A percentile compares a stretch with the other conserved stretches of the same genome.
Evolutionary conservation across 2,113 vertebrate genomes (phyloP).

Genomic region (Cnemophilus loriae): DNA sequence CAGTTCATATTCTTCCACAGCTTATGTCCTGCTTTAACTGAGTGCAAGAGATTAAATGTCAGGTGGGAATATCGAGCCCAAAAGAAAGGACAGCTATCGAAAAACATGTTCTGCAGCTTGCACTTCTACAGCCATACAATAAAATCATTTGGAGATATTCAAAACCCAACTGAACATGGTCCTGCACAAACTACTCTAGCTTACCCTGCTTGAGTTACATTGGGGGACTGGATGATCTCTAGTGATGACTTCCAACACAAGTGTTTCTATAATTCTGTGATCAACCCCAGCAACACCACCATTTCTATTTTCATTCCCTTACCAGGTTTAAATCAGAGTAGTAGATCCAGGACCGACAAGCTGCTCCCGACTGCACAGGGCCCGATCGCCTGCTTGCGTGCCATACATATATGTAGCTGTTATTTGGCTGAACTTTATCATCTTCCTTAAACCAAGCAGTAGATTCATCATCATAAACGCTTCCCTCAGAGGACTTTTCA

Average conservation of each 20-base stretch:
- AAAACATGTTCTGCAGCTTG: background rate
- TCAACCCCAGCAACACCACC: background rate
- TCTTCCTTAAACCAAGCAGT: constrained; percentile 83
- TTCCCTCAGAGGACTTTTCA: constrained; percentile 85
- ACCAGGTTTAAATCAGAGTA: constrained; percentile 91
- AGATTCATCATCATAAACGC: constrained; percentile 83
- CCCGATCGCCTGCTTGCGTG: constrained; percentile 71
- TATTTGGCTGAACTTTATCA: constrained; percentile 79
- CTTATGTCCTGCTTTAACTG: background rate
- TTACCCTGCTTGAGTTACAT: background rate
- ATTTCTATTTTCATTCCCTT: constrained; percentile 41
- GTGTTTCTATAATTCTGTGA: background rate
- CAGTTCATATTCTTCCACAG: background rate
- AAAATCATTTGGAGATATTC: background rate
- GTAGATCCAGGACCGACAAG: constrained; percentile 90
- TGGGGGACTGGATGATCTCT: background rate
- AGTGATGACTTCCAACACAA: background rate
- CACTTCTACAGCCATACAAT: background rate
- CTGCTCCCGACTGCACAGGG: constrained; percentile 71
- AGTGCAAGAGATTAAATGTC: background rate
- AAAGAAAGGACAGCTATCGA: background rate
- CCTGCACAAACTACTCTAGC: background rate
- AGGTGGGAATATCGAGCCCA: background rate
- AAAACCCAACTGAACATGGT: background rate
- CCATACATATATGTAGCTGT: constrained; percentile 88